A percentile compares a stretch with the other conserved stretches of the same genome.
phyloP scores from a whole-genome alignment of 2,113 vertebrate genomes.

The Rallus limicola region DNA sequence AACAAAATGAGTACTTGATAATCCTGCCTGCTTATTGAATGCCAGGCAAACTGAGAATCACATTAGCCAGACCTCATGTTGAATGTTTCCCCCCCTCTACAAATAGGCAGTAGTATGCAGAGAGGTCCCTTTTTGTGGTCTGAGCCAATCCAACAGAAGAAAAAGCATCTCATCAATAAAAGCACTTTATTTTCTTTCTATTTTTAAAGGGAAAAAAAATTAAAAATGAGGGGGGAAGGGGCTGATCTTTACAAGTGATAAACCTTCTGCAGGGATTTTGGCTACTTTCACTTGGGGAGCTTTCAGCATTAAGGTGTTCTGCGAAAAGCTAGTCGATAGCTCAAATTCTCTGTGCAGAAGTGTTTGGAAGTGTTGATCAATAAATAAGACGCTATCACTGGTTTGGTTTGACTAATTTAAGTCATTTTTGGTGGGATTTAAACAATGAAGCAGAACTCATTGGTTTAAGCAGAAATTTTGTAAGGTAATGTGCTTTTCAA shows the following conservation, averaged over 20 bases:
- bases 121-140: neutral
- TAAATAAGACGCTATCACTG: neutral
- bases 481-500: neutral
- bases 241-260: rapidly evolving
- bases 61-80: neutral
- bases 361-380: neutral
- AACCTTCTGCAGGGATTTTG: neutral
- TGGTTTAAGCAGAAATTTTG: too few relatives aligned
- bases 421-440: neutral
- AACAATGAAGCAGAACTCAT: neutral
- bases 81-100: neutral
- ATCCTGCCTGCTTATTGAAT: neutral
- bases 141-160: neutral
- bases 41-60: neutral
- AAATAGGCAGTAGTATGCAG: neutral
- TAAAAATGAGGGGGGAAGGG: neutral
- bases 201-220: neutral
- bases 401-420: neutral
- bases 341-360: neutral
- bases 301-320: neutral
- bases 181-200: neutral
- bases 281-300: rapidly evolving
- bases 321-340: neutral
- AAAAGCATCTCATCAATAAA: neutral
- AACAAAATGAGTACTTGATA: neutral